Base-by-base conservation (phyloP, 2,113 vertebrate species). In the Gymnobelideus leadbeateri region DNA sequence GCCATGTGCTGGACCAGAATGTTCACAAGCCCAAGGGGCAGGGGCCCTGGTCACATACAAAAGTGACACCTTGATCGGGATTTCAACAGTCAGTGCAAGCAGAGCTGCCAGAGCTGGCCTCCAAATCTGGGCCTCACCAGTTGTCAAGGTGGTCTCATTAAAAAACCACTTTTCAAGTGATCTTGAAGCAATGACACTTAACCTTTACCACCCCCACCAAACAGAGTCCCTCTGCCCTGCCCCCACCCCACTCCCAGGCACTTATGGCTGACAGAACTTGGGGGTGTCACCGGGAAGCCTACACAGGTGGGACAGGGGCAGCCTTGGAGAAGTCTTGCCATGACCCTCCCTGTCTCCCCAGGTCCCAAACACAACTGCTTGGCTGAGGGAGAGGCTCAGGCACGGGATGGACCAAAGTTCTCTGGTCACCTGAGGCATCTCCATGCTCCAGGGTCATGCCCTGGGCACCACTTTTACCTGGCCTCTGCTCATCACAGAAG, bases 51-150 rank as follows among this genome's bases (percentile, higher is more conserved):
- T 95, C 2, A 21, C 52, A 94, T 68, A 94, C 92, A 92, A 95
- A 95, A 97, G 97, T 0, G 84, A 96, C 46, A 89, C 47, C 93
- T 96, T 97, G 96, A 97, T 97, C 95, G 21, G 46, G 53, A 5
- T 89, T 93, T 91, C 93, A 95, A 94, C 24, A 55, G 51, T 95
- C 96, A 91, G 51, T 46, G 93, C 96, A 96, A 94, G 96, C 95
- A 93, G 96, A 96, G 96, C 97, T 98, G 94, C 37, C 91, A 93
- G 46, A 96, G 91, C 8, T 68, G 51, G 89, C 91, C 90, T 91
- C 93, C 89, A 84, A 47, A 68, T 93, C 94, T 8, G 31, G 95
- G 91, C 90, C 90, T 96, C 77, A 26, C 0, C 43, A 47, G 57
- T 89, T 53, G 55, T 90, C 52, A 10, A 0, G 21, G 37, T 95